Base-by-base conservation (phyloP, 2,797 vertebrate species). In the Vultur gryphus region DNA sequence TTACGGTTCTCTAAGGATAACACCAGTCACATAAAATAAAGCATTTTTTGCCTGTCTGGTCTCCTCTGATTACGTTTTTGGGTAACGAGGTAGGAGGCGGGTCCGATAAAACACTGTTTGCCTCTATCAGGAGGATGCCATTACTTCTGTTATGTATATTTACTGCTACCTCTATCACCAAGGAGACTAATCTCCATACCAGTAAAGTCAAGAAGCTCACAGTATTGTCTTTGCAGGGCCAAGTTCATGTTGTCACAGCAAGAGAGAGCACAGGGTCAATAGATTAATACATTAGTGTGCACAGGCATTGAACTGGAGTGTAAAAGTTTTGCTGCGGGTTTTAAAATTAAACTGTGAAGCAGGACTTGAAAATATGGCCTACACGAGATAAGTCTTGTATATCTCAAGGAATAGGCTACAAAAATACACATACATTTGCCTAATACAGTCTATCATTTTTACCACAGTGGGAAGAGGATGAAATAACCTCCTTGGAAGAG, bases 201-300 rank as follows among this genome's bases (percentile, higher is more conserved):
- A 96, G 85, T 37, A 83, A 93, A 97, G 96, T 93, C 95, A 96
- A 97, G 97, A 96, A 97, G 94, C 95, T 96, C 83, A 44, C 41
- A 39, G 83, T 33, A 96, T 95, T 97, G 96, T 97, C 96, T 97
- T 91, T 87, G 84, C 91, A 96, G 87, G 95, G 91, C 92, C 86
- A 96, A 97, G 97, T 95, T 97, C 94, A 75, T 93, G 97, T 97
- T 97, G 97, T 98, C 97, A 98, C 97, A 98, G 97, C 96, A 98
- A 97, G 97, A 84, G 95, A 96, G 95, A 44, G 28, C 90, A 91
- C n/a, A 49, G 81, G 94, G 96, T 96, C 94, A 96, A 95, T 8
- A 89, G 93, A 97, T 97, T 97, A 96, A 97, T 76, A 86, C 55
- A 78, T 96, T 84, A 93, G 65, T 48, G 95, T 86, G 87, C 59